Percentiles rank a stretch among this genome's conserved stretches.
phyloP scores from a whole-genome alignment of 2,888 invertebrate species.

The Chorisops tibialis region DNA sequence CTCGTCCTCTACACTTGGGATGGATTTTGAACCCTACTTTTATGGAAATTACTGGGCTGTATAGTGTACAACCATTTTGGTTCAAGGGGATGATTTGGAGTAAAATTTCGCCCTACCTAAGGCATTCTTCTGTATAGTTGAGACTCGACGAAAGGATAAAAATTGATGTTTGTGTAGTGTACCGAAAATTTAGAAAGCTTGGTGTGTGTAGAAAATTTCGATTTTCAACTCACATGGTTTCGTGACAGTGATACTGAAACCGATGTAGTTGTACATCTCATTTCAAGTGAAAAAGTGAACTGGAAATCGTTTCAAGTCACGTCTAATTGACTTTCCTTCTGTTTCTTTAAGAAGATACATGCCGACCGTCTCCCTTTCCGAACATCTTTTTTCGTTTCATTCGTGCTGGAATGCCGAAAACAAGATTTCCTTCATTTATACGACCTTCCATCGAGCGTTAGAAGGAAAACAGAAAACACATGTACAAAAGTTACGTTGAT shows the following conservation, averaged over 20 bases:
- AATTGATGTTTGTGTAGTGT: no score
- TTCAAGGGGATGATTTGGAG: background rate
- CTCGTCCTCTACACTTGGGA: background rate
- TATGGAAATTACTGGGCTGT: slow-evolving; percentile 20
- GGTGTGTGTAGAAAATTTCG: no score
- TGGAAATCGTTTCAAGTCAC: slow-evolving; percentile 2
- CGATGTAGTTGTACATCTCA: no score
- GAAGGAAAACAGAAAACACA: slow-evolving; percentile 22
- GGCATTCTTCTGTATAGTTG: slow-evolving; percentile 9
- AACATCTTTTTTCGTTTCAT: slow-evolving; percentile 3
- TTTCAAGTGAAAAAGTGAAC: no score
- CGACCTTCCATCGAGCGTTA: background rate
- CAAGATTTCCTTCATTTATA: background rate
- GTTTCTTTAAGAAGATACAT: slow-evolving; percentile 11
- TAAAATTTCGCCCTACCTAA: slow-evolving; percentile 3
- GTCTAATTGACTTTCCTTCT: slow-evolving; percentile 10
- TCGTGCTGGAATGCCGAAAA: slow-evolving; percentile 11
- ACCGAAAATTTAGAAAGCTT: no score
- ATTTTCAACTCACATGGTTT: no score
- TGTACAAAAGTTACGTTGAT: slow-evolving; percentile 27
- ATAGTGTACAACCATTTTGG: slow-evolving; percentile 23
- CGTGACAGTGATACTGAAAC: no score
- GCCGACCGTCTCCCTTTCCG: background rate
- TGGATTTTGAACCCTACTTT: slow-evolving; percentile 24
- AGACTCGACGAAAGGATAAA: no score